Evolutionary conservation across 2,888 invertebrate species (phyloP), one percentile per base, ranked within the genome.

Genomic region (Stomorhina lunata): DNA sequence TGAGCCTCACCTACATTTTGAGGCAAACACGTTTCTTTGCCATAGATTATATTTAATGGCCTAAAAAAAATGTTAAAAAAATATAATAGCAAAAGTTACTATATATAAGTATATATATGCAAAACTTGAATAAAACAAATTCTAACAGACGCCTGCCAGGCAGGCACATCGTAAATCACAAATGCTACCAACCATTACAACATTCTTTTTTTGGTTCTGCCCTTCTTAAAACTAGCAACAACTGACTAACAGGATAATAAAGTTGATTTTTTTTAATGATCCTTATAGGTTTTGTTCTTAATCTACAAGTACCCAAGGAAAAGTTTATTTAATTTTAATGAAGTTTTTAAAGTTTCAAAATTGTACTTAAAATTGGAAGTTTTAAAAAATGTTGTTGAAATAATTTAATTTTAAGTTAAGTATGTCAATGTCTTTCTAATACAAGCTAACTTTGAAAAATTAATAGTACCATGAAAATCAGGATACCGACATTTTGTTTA

Each of bases 141-240:
- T 20, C n/a, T 15, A 45, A 57, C 65, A 63, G 59, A 43, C 61
- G 76, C 45, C 59, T n/a, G n/a, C n/a, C n/a, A n/a, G 76, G 7
- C 65, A 27, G 37, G 17, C 69, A 72, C 68, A 81, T 77, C 77
- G 66, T 77, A 77, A 81, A 77, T 72, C 61, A 81, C 45, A 72
- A 63, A 61, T 34, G 45, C 48, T 15, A 17, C 27, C 45, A 65
- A 65, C 48, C 71, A 37, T 29, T 10, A 15, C 37, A 57, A 59
- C 59, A 48, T 29, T 57, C 22, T 10, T 69, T 69, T 27, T 37
- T 25, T 53, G 37, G 57, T 34, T n/a, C n/a, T n/a, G 43, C 15
- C 32, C 20, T 32, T 34, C 12, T n/a, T 25, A 37, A 48, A 7
- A 72, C 57, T 29, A 32, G n/a, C 55, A 43, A 7, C 32, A 25